phyloP scores from a whole-genome alignment of 2,888 invertebrate genomes.

The Graphium colonna region DNA sequence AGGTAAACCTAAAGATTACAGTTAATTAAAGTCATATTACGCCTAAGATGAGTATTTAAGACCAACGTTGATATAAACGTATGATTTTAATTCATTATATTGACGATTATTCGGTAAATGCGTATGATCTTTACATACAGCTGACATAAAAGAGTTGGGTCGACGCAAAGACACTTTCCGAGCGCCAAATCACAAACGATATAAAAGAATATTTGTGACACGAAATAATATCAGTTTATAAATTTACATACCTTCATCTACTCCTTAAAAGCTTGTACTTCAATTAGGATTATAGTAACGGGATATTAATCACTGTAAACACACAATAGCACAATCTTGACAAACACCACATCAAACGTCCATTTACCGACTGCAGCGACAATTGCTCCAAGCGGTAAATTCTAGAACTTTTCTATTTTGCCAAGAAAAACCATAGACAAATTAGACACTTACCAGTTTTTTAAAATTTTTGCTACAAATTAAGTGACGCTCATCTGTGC shows the following conservation, averaged over 20 bases:
- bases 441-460: too few relatives aligned
- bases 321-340: constrained; percentile 82
- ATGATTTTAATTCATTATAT: constrained; percentile 71
- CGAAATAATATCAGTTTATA: constrained; percentile 37
- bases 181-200: constrained; percentile 59
- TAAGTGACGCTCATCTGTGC: too few relatives aligned
- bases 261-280: constrained; percentile 77
- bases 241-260: constrained; percentile 82
- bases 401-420: constrained; percentile 54
- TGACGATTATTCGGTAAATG: constrained; percentile 56
- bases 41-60: constrained; percentile 37
- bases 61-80: constrained; percentile 46
- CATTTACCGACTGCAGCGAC: constrained; percentile 83
- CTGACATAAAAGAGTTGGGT: constrained; percentile 74
- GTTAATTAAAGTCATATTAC: constrained; percentile 42
- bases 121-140: constrained; percentile 78
- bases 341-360: constrained; percentile 83
- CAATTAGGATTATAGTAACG: constrained; percentile 68
- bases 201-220: constrained; percentile 29
- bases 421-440: constrained; percentile 57
- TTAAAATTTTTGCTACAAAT: too few relatives aligned
- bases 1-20: constrained; percentile 65
- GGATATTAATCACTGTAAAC: constrained; percentile 81
- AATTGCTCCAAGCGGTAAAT: constrained; percentile 55
- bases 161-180: constrained; percentile 54